A percentile compares a stretch with the other conserved stretches of the same genome.
These are phyloP conservation scores for Bubalus kerabau DNA, from an alignment of 2,113 vertebrate genomes.

Conservation along the genomic window DNA sequence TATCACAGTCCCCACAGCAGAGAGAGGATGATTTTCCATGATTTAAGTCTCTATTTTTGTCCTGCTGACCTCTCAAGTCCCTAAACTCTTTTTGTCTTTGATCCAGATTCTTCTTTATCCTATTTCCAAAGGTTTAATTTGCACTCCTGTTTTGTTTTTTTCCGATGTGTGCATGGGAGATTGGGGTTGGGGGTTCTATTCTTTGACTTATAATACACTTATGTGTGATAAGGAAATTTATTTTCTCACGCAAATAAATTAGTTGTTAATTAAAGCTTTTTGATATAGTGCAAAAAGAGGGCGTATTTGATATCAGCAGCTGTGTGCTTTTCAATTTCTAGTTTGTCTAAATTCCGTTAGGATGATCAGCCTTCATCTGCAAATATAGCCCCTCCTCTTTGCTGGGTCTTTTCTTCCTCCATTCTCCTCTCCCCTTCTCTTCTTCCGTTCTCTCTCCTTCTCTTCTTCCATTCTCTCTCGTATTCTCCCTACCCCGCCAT, in stretches of 20 bases:
- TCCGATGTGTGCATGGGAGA: neutral
- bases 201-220: slow-evolving; percentile 68
- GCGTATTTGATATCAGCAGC: slow-evolving; percentile 69
- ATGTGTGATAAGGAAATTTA: slow-evolving; percentile 55
- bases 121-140: slow-evolving; percentile 72
- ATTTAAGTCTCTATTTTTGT: neutral
- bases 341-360: slow-evolving; percentile 67
- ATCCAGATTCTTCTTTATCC: slow-evolving; percentile 68
- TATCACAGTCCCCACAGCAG: slow-evolving; percentile 39
- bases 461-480: neutral
- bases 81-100: slow-evolving; percentile 63
- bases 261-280: slow-evolving; percentile 80
- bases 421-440: neutral
- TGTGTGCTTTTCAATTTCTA: slow-evolving; percentile 73
- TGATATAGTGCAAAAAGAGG: slow-evolving; percentile 67
- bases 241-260: slow-evolving; percentile 74
- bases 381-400: neutral
- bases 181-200: neutral
- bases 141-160: slow-evolving; percentile 56
- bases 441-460: neutral
- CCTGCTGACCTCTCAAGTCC: slow-evolving; percentile 51
- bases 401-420: neutral
- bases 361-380: neutral
- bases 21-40: neutral
- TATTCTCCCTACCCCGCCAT: no score